phyloP scores from a whole-genome alignment of 1,140 invertebrate species.

The Holotrichia oblita region DNA sequence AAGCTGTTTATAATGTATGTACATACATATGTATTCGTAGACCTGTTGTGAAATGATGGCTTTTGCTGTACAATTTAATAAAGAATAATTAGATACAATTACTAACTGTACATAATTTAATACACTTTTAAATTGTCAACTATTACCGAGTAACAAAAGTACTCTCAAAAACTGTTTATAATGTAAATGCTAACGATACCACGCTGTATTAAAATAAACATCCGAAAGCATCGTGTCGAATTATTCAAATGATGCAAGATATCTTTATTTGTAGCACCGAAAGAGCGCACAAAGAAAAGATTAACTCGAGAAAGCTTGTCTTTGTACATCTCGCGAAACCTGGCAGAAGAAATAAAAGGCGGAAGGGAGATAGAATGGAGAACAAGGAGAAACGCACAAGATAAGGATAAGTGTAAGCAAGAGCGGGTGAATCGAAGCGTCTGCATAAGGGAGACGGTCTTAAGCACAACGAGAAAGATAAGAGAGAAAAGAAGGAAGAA shows the following conservation, averaged over 20 bases:
- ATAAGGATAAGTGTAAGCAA: not conserved
- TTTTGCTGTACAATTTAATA: too few species aligned
- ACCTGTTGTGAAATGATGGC: too few species aligned
- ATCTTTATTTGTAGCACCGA: slow-evolving; percentile 19
- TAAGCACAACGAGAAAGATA: not conserved
- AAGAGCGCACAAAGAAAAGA: slow-evolving; percentile 25
- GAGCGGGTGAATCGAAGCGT: not conserved
- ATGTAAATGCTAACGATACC: not conserved
- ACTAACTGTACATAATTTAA: too few species aligned
- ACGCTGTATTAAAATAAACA: slow-evolving; percentile 7
- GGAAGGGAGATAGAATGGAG: not conserved
- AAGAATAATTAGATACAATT: too few species aligned
- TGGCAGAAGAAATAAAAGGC: not conserved
- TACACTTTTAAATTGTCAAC: too few species aligned
- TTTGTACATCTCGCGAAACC: not conserved
- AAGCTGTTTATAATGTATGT: too few species aligned
- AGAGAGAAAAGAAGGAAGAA: not conserved
- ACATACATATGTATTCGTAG: too few species aligned
- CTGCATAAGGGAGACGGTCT: not conserved
- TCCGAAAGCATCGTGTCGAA: slow-evolving; percentile 18
- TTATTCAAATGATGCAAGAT: slow-evolving; percentile 33
- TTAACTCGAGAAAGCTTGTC: slow-evolving; percentile 23
- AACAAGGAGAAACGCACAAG: not conserved
- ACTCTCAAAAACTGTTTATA: not conserved
- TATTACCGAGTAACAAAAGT: too few species aligned